Evolutionary conservation across 2,113 vertebrate species (phyloP).

Genomic region (Noctilio leporinus): DNA sequence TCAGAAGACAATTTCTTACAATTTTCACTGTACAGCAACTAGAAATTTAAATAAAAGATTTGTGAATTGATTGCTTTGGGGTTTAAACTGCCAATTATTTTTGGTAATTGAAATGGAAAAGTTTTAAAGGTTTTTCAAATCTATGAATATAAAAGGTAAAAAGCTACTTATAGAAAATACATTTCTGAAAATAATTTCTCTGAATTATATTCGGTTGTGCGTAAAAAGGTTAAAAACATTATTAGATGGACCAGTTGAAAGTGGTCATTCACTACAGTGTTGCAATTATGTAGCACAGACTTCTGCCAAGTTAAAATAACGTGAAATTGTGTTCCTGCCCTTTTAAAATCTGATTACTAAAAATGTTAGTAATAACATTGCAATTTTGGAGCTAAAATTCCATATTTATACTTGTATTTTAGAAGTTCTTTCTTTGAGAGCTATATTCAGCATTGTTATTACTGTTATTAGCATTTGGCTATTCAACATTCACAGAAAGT

Average conservation of each 20-base stretch:
- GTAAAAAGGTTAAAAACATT: not conserved
- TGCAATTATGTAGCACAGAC: not conserved
- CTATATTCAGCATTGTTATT: not conserved
- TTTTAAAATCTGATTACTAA: not conserved
- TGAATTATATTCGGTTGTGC: not conserved
- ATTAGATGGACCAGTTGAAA: not conserved
- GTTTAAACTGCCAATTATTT: not conserved
- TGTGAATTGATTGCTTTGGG: not conserved
- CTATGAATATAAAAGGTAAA: not conserved
- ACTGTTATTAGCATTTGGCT: not conserved
- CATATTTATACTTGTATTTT: not conserved
- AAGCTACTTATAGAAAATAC: not conserved
- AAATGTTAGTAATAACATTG: not conserved
- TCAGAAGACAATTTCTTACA: not conserved
- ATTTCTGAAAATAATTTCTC: not conserved
- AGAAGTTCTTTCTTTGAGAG: not conserved
- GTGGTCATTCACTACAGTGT: not conserved
- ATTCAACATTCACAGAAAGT: not conserved
- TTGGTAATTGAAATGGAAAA: not conserved
- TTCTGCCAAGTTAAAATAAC: not conserved
- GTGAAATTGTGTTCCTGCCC: not conserved
- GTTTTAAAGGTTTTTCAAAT: not conserved
- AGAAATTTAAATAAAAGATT: not conserved
- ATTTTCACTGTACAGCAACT: not conserved
- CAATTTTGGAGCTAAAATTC: not conserved